Conservation (phyloP, 64 coral and sea anemone species). For the Exaiptasia diaphana region DNA sequence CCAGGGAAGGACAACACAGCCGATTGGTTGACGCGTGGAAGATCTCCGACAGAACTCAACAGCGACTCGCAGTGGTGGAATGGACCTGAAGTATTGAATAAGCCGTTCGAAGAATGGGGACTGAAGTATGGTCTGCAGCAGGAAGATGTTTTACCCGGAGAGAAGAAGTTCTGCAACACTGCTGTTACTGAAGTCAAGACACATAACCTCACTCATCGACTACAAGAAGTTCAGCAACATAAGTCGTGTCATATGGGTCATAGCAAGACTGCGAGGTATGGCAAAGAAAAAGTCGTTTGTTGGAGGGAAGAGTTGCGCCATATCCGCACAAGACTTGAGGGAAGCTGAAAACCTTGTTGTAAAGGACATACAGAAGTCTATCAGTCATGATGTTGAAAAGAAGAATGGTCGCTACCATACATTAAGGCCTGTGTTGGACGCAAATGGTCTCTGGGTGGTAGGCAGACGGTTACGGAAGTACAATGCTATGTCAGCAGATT, state of each 20-base stretch:
- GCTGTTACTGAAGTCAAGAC: background rate
- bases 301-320: slow-evolving; percentile 4
- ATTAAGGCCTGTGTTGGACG: slow-evolving; percentile 46
- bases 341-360: slow-evolving; percentile 60
- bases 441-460: slow-evolving; percentile 34
- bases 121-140: slow-evolving; percentile 58
- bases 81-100: slow-evolving; percentile 5
- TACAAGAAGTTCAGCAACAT: slow-evolving; percentile 50
- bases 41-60: slow-evolving; percentile 21
- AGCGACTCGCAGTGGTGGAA: slow-evolving; percentile 48
- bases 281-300: slow-evolving; percentile 48
- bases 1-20: slow-evolving; percentile 48
- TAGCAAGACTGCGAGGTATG: slow-evolving; percentile 51
- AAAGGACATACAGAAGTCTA: slow-evolving; percentile 57
- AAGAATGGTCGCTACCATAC: slow-evolving; percentile 42
- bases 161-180: slow-evolving; percentile 29
- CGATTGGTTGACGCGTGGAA: slow-evolving; percentile 39
- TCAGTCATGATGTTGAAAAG: slow-evolving; percentile 50
- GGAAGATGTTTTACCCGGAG: slow-evolving; percentile 53
- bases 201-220: slow-evolving; percentile 2
- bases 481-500: slow-evolving; percentile 56
- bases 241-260: slow-evolving; percentile 47
- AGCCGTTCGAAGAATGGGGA: slow-evolving; percentile 34
- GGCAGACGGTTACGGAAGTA: slow-evolving; percentile 46
- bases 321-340: slow-evolving; percentile 39